These are phyloP conservation scores for Thumatha senex DNA, from an alignment of 2,888 invertebrate species.

Conservation along the genomic window DNA sequence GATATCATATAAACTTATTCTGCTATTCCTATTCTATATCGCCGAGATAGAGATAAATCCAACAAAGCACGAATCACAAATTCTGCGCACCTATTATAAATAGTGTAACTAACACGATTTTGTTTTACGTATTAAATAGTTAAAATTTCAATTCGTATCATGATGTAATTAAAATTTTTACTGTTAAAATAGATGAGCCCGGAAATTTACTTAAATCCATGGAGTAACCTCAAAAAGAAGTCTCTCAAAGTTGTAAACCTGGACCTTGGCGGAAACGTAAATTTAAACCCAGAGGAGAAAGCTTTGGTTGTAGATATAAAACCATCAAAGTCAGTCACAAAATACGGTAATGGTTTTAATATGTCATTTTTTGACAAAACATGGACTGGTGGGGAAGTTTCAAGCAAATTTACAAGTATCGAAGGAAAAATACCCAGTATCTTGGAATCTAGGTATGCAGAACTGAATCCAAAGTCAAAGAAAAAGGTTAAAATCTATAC, in stretches of 20 bases:
- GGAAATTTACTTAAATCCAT: slow-evolving; percentile 53
- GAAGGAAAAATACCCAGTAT: neutral
- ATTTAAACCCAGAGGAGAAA: slow-evolving; percentile 22
- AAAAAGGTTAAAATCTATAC: slow-evolving; percentile 50
- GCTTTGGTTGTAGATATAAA: slow-evolving; percentile 31
- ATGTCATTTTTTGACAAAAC: neutral
- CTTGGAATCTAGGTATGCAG: neutral
- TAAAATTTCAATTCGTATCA: no score
- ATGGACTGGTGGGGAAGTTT: neutral
- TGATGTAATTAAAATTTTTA: no score
- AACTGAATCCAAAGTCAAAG: neutral
- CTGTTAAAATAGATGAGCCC: slow-evolving; percentile 31
- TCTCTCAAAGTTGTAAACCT: slow-evolving; percentile 53
- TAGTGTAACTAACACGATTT: no score
- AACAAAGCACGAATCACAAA: no score
- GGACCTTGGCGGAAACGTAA: slow-evolving; percentile 41
- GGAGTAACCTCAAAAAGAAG: slow-evolving; percentile 41
- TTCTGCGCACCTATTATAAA: no score
- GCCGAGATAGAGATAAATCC: no score
- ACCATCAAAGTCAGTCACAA: slow-evolving; percentile 17
- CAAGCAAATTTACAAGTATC: neutral
- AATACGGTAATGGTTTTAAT: neutral
- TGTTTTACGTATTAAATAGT: no score
- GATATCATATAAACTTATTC: no score
- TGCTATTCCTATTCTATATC: no score